A percentile compares a stretch with the other conserved stretches of the same genome.
Evolutionary conservation across 2,113 vertebrate genomes (phyloP).

Genomic region (Pterocles orientalis): DNA sequence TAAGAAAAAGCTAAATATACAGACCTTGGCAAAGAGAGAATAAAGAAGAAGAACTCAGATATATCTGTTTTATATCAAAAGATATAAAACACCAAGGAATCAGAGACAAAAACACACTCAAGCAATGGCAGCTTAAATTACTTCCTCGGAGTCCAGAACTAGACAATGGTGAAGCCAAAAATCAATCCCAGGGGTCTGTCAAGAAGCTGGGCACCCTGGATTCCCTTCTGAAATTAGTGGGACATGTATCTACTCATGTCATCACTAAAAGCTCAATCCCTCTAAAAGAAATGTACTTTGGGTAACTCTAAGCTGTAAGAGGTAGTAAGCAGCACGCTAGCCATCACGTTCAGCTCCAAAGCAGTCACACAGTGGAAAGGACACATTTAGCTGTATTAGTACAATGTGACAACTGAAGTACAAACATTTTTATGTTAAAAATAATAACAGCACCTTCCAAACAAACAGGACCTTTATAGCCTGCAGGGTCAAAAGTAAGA

Average conservation of each 20-base stretch:
- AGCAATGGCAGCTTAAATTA: background rate
- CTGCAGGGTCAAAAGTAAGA: background rate
- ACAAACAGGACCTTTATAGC: background rate
- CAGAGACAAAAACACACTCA: background rate
- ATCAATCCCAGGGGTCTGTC: background rate
- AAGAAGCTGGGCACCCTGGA: background rate
- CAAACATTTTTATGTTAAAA: background rate
- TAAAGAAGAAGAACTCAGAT: background rate
- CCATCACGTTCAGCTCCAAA: background rate
- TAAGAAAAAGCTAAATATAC: background rate
- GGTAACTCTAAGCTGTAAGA: background rate
- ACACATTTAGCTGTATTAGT: background rate
- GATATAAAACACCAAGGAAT: background rate
- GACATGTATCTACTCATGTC: background rate
- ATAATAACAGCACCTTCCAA: background rate
- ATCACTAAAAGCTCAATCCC: background rate
- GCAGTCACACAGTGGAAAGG: rapidly evolving
- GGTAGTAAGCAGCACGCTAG: background rate
- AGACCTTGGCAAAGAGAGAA: background rate
- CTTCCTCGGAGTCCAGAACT: background rate
- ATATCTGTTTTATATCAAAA: background rate
- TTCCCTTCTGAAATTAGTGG: background rate
- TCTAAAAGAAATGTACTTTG: background rate
- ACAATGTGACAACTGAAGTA: background rate
- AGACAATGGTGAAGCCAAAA: background rate